phyloP scores from a whole-genome alignment of 1,140 invertebrate species.

The Panonychus citri region DNA sequence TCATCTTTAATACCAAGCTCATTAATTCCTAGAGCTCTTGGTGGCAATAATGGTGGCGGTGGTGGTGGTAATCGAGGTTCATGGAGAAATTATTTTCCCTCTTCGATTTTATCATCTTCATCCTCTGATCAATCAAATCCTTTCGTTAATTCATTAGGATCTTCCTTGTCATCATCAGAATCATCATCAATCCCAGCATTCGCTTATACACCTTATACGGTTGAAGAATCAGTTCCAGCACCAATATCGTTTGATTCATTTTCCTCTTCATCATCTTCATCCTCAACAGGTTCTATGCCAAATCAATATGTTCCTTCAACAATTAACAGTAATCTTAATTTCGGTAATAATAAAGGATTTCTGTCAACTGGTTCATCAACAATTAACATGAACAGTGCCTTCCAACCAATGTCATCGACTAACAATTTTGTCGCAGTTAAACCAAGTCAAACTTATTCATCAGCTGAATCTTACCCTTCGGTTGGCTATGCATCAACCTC shows the following conservation, averaged over 20 bases:
- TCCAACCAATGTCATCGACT: background rate
- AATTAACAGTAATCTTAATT: too few relatives aligned
- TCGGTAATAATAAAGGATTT: too few relatives aligned
- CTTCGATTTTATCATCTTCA: background rate
- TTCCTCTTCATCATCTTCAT: background rate
- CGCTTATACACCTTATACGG: background rate
- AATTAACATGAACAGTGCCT: background rate
- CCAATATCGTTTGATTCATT: background rate
- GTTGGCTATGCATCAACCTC: background rate
- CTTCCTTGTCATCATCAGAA: background rate
- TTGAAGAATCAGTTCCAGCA: background rate
- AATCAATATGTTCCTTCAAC: background rate
- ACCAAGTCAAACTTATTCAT: background rate
- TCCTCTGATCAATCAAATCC: background rate
- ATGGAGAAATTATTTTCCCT: background rate
- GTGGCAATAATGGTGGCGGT: background rate
- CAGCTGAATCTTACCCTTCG: background rate
- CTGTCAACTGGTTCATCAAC: too few relatives aligned
- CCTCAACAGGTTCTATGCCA: background rate
- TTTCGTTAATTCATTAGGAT: background rate
- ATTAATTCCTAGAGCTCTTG: too few relatives aligned
- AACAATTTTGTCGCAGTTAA: background rate
- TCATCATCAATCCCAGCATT: background rate
- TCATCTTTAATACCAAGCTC: background rate
- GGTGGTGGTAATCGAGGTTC: background rate